A percentile compares a stretch with the other conserved stretches of the same genome.
Evolutionary conservation across 1,140 invertebrate genomes (phyloP).

Genomic region (Sipha flava): DNA sequence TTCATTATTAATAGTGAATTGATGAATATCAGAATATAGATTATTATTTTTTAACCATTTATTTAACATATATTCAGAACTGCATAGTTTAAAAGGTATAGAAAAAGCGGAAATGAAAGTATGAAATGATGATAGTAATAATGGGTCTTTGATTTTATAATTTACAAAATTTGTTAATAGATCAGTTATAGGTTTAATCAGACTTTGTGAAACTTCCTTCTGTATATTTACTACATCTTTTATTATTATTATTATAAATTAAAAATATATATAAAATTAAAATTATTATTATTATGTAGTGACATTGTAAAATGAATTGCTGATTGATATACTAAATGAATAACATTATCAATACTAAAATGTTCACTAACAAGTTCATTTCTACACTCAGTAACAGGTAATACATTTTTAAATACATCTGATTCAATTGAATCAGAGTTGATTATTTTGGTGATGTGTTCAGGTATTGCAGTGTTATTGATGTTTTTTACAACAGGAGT

Average conservation of each 20-base stretch:
- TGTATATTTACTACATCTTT: neutral
- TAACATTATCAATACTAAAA: neutral
- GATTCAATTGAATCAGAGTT: too few species aligned
- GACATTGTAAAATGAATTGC: neutral
- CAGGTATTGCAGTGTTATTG: too few species aligned
- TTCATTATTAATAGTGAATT: too few species aligned
- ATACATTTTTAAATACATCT: too few species aligned
- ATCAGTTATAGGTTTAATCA: neutral
- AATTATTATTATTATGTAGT: neutral
- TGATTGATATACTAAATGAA: neutral
- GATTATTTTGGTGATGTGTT: too few species aligned
- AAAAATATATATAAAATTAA: too few species aligned
- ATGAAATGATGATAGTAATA: neutral
- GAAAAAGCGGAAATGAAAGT: neutral
- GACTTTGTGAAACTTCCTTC: neutral
- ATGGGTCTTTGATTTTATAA: neutral
- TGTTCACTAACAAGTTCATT: too few species aligned
- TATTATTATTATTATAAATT: too few species aligned
- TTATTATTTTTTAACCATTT: neutral
- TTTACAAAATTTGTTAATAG: neutral
- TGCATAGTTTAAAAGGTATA: neutral
- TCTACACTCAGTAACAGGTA: neutral
- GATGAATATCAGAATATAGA: too few species aligned
- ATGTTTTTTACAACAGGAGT: too few species aligned
- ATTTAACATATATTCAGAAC: neutral